Evolutionary conservation across 2,888 invertebrate genomes (phyloP), one percentile per base, ranked within the genome.

Genomic region (Autographa gamma): DNA sequence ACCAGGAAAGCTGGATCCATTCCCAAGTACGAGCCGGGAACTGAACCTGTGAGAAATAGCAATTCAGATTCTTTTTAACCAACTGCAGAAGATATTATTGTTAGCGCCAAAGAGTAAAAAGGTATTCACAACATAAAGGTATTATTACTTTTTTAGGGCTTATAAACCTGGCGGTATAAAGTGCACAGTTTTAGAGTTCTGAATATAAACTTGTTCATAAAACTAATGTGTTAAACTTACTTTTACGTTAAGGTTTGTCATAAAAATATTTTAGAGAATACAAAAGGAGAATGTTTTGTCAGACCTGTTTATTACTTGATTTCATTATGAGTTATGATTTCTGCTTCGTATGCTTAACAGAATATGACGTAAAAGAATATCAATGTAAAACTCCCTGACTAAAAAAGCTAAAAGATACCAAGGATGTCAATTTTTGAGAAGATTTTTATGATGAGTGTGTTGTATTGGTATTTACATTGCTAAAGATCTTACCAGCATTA

Each of bases 1-100:
- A 98, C 97, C 60, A 98, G 93, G 90, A 98, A 98, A 0, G 98
- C 98, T 0, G 98, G 98, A 91, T 98, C 98, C 98, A 98, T 98
- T 62, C 98, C 98, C 70, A 98, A 92, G 87, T 98, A 98, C 0
- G 98, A 98, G 25, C 98, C 98, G 2, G 98, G 98, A 16, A 97
- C 98, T 11, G 98, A 98, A 73, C 97, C 97, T 95, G 88, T 63
- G 85, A 89, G 76, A 85, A 82, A 80, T 79, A 77, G 58, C 69
- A 76, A 80, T 32, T 80, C 72, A 79, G 63, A 69, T 79, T 68
- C 77, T 77, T 77, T 77, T 79, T 56, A 62, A 71, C 56, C 41
- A 63, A 63, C 31, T 16, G 14, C 6, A 59, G 16, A 6, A 0
- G 7, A 16, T 5, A 16, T 14, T 59, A 59, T 14, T 59, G 59